These are phyloP conservation scores for Melanocharis versteri DNA, from an alignment of 2,113 vertebrate species.

Conservation along the genomic window DNA sequence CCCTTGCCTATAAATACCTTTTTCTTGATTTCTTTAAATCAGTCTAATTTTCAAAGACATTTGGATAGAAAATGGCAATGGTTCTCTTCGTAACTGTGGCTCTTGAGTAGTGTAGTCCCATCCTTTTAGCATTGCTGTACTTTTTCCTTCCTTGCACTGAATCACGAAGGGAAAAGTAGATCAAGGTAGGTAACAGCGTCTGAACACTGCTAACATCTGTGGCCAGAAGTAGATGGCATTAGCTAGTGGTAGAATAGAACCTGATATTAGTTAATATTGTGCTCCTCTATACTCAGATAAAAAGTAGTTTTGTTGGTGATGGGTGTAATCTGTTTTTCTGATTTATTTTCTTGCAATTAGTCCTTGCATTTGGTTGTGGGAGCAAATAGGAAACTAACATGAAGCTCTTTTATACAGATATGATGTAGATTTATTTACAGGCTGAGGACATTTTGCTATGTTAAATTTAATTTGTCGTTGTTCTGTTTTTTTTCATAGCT, in stretches of 20 bases:
- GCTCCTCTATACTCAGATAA: not conserved
- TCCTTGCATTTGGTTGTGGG: constrained; percentile 38
- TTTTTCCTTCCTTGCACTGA: constrained; percentile 27
- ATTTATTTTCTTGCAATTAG: constrained; percentile 30
- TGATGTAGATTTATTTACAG: not conserved
- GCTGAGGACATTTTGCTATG: not conserved
- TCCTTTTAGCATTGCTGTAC: constrained; percentile 24
- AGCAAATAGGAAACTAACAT: constrained; percentile 16
- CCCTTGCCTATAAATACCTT: not conserved
- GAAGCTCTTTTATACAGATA: not conserved
- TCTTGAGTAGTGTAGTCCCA: constrained; percentile 37
- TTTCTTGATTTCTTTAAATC: not conserved
- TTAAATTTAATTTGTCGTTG: constrained; percentile 1
- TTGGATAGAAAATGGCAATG: constrained; percentile 3
- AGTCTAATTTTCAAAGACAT: not conserved
- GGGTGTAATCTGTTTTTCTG: constrained; percentile 22
- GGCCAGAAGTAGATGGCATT: constrained; percentile 45
- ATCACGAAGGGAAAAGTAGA: not conserved
- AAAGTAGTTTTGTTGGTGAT: constrained; percentile 58
- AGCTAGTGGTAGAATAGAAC: constrained; percentile 58
- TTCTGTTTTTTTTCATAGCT: constrained; percentile 45
- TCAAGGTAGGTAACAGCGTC: not conserved
- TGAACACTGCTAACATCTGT: not conserved
- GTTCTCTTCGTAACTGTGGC: constrained; percentile 73
- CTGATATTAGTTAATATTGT: not conserved